Base-by-base conservation (phyloP, 2,888 invertebrate species). In the Erebia epiphron region DNA sequence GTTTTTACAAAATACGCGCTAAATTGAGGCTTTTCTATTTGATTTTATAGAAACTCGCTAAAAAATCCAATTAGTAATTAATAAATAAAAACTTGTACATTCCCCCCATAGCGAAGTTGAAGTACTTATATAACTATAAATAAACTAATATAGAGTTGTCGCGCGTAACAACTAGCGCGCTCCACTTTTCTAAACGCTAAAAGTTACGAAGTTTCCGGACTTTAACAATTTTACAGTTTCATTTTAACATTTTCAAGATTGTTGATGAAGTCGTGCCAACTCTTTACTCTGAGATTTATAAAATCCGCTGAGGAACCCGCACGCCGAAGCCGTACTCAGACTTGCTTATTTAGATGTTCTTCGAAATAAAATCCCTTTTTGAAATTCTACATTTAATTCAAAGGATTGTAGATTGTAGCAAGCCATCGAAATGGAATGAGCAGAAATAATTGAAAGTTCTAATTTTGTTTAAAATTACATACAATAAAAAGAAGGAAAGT, bases 111-210 rank as follows among this genome's bases (percentile, higher is more conserved):
- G n/a, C 16, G 16, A 16, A n/a, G 52, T 16, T 16, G 10, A 54
- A 16, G 16, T 18, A 54, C 18, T 54, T 18, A 18, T 18, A 18
- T 18, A 54, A 54, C 26, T 57, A 57, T 9, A 14, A 26, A 10
- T 26, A 14, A 21, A 14, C 13, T 57, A 26, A 26, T 57, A 57
- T 26, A 7, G 5, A 57, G 26, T 56, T 52, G 56, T 21, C 56
- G 56, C 18, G 21, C 7, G 8, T 7, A 7, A 7, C 35, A 7
- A 35, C 35, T 35, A 35, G 56, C 26, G 1, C 56, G 56, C 26
- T 57, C 56, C 56, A 26, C 56, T 13, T 57, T 57, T 57, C 56
- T 57, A 57, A 46, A 57, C 56, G 56, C 56, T 26, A 11, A 21
- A 57, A 26, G 56, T 57, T 57, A 57, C 0, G 13, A 8, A 57